Evolutionary conservation across 1,140 invertebrate genomes (phyloP).

Genomic region (Trichonephila clavata): DNA sequence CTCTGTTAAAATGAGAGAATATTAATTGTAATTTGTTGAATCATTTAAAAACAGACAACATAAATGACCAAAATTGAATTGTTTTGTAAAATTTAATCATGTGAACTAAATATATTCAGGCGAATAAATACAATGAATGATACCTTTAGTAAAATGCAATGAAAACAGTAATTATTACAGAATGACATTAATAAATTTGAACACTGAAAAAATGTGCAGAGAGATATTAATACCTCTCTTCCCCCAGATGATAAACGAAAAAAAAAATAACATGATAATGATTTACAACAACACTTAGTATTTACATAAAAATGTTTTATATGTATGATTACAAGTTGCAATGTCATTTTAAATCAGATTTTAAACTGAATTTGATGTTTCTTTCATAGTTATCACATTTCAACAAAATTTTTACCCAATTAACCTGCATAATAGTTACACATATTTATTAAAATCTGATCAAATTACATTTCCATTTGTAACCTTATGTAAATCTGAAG

Average conservation of each 20-base stretch:
- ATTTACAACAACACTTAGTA: not conserved
- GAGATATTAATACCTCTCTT: not conserved
- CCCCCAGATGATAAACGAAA: not conserved
- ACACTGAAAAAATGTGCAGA: not conserved
- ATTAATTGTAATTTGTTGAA: no score
- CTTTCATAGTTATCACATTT: not conserved
- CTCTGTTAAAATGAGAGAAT: no score
- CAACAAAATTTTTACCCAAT: not conserved
- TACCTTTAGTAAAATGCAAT: no score
- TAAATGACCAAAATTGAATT: no score
- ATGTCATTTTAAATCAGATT: not conserved
- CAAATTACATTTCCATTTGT: constrained; percentile 51
- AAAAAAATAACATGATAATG: not conserved
- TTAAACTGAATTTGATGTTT: not conserved
- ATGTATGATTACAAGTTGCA: not conserved
- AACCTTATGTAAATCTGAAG: constrained; percentile 24
- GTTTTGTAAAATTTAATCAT: no score
- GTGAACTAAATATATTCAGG: no score
- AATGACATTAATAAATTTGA: no score
- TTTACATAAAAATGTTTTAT: not conserved
- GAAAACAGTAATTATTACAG: no score
- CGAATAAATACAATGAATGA: no score
- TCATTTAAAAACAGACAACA: no score
- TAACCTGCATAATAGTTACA: not conserved
- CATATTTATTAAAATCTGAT: not conserved